Evolutionary conservation across 1,140 invertebrate species (phyloP).

Genomic region (Drosophila trapezifrons): DNA sequence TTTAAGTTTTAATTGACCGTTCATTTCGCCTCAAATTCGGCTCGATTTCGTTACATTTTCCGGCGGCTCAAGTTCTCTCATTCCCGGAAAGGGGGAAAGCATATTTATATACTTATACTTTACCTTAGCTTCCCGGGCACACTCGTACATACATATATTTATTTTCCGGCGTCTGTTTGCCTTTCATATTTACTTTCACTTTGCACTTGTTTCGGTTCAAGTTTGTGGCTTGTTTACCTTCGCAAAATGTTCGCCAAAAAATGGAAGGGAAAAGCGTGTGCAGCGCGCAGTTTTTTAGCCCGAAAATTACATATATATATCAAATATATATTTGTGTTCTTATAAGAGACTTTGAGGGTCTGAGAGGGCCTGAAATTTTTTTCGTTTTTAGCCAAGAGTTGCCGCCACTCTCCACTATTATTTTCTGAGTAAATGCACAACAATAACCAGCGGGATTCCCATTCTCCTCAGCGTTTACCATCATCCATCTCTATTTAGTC

Average conservation of each 20-base stretch:
- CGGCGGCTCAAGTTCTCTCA: conserved; percentile 1
- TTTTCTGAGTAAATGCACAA: conserved; percentile 39
- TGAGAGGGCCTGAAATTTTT: conserved; percentile 4
- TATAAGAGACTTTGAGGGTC: no score
- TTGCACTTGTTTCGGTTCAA: conserved; percentile 35
- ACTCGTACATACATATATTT: conserved; percentile 20
- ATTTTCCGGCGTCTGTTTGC: conserved; percentile 34
- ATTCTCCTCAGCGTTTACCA: conserved; percentile 13
- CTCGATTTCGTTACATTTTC: conserved; percentile 8
- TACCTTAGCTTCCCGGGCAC: conserved; percentile 15
- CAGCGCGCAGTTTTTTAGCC: background rate
- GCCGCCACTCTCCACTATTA: conserved; percentile 10
- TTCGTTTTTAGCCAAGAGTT: background rate
- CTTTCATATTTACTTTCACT: conserved; percentile 51
- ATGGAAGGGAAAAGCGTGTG: background rate
- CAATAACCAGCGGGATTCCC: conserved; percentile 18
- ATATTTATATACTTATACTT: conserved; percentile 9
- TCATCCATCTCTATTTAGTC: conserved; percentile 38
- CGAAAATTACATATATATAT: conserved; percentile 1
- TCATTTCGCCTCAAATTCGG: background rate
- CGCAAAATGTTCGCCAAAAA: conserved; percentile 23
- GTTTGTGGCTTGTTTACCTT: conserved; percentile 31
- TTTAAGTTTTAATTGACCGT: conserved; percentile 35
- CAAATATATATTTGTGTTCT: background rate
- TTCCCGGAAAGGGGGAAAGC: background rate